Base-by-base conservation (phyloP, 2,888 invertebrate species). In the Adela reaumurella region DNA sequence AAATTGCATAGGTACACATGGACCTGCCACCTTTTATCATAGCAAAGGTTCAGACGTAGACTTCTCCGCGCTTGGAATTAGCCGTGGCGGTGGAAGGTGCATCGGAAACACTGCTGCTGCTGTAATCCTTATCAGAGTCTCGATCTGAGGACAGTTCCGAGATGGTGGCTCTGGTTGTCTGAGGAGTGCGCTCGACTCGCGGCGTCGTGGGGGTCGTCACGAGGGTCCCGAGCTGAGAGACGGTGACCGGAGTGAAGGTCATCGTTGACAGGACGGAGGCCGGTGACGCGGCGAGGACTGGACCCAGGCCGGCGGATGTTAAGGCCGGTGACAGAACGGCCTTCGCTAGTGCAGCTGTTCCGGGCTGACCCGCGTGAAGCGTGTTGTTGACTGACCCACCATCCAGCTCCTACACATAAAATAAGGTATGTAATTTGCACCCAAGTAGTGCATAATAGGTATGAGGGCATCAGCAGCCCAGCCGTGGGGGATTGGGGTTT, bases 341-440 rank as follows among this genome's bases (percentile, higher is more conserved):
- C 63, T 90, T 89, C 3, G 92, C 92, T 52, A 92, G 71, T 4
- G 92, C 90, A 1, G 88, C 85, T 1, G 91, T 88, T 10, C 87
- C 84, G 5, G 89, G 86, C 68, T 88, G 84, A 20, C 88, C 84
- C 20, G 88, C 83, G 63, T 88, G 88, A 56, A 88, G 65, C 45
- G 88, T 88, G 62, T 87, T 88, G 63, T 88, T 87, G 46, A 87
- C 87, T 1, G 88, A 88, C 35, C 83, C 84, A 53, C 89, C 87
- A 58, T 92, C 93, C 56, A 89, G 76, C 70, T 93, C 93, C 65
- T 45, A 41, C 16, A 14, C n/a, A n/a, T n/a, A n/a, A n/a, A n/a
- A n/a, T n/a, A n/a, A n/a, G n/a, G n/a, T n/a, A n/a, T n/a, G n/a
- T n/a, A n/a, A n/a, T n/a, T n/a, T n/a, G n/a, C n/a, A n/a, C n/a